Evolutionary conservation across 2,113 vertebrate species (phyloP).

Genomic region (Gambusia holbrooki): DNA sequence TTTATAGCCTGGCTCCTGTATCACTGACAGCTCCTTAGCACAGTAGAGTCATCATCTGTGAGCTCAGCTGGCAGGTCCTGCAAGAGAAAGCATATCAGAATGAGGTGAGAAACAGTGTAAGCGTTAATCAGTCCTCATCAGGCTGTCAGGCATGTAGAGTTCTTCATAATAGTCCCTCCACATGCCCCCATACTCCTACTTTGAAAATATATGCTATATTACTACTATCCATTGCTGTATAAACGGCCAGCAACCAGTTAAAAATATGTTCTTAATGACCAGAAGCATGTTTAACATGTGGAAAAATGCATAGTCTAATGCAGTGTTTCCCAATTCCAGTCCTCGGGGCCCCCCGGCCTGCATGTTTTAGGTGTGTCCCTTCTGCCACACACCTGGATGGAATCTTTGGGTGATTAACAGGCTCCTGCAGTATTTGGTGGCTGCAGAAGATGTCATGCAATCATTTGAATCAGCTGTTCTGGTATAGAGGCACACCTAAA

Average conservation of each 20-base stretch:
- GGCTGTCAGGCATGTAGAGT: conserved; percentile 45
- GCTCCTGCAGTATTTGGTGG: too few species aligned
- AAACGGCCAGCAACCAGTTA: background rate
- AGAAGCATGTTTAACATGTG: background rate
- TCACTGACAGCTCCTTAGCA: conserved; percentile 60
- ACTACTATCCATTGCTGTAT: background rate
- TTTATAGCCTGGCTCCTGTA: conserved; percentile 56
- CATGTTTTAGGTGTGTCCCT: too few species aligned
- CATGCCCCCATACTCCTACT: conserved; percentile 9
- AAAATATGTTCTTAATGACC: background rate
- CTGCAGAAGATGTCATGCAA: too few species aligned
- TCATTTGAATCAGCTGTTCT: too few species aligned
- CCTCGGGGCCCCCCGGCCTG: too few species aligned
- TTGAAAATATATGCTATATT: conserved; percentile 11
- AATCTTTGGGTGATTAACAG: too few species aligned
- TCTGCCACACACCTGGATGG: too few species aligned
- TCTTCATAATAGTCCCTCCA: conserved; percentile 34
- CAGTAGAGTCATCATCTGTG: conserved; percentile 54
- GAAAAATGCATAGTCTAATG: too few species aligned
- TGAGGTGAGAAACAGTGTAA: conserved; percentile 40
- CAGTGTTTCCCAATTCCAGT: too few species aligned
- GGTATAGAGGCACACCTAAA: too few species aligned
- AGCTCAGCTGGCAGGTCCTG: conserved; percentile 54
- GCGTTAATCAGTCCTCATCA: conserved; percentile 63
- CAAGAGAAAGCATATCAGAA: conserved; percentile 52